Base-by-base conservation (phyloP, 2,113 vertebrate genomes). In the Nyctereutes procyonoides region DNA sequence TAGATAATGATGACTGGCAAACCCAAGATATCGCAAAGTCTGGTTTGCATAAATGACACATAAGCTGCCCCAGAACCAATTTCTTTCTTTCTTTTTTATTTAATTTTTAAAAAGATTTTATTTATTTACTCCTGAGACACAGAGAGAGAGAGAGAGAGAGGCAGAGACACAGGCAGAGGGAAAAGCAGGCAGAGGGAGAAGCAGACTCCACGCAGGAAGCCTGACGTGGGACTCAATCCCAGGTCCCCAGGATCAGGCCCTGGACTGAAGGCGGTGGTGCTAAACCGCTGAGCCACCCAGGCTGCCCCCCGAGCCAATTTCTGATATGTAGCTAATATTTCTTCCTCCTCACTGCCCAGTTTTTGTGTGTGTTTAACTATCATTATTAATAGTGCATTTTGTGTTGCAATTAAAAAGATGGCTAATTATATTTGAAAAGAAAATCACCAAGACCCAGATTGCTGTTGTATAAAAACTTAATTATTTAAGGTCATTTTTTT, bases 341-440 rank as follows among this genome's bases (percentile, higher is more conserved):
- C 69, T 85, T 90, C 48, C 15, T 77, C 20, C 48, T 79, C 6
- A 28, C 28, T n/a, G 24, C 35, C 56, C 65, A 84, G 17, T 26
- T 38, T 86, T 88, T 87, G 24, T 77, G 13, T 73, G 24, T 85
- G n/a, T 69, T 93, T 86, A 87, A 28, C 51, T 90, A 15, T 81
- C 38, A 77, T 93, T 51, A 56, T 93, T 38, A 56, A 92, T 28
- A 81, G 12, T 96, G 62, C 15, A 43, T 14, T 82, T 93, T 55
- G 26, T 38, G 62, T 79, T 79, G 48, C 20, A 67, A 28, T 73
- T 35, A 95, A 84, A 85, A 85, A 77, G 35, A 51, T 58, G 10
- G 30, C 74, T 88, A 84, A 62, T 62, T 53, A 16, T 86, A 48
- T 92, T 88, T 80, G 77, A 56, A 82, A 76, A 96, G 48, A 76